A percentile compares a stretch with the other conserved stretches of the same genome.
These are phyloP conservation scores for Bombus fervidus DNA, from an alignment of 1,140 invertebrate species.

Conservation along the genomic window DNA sequence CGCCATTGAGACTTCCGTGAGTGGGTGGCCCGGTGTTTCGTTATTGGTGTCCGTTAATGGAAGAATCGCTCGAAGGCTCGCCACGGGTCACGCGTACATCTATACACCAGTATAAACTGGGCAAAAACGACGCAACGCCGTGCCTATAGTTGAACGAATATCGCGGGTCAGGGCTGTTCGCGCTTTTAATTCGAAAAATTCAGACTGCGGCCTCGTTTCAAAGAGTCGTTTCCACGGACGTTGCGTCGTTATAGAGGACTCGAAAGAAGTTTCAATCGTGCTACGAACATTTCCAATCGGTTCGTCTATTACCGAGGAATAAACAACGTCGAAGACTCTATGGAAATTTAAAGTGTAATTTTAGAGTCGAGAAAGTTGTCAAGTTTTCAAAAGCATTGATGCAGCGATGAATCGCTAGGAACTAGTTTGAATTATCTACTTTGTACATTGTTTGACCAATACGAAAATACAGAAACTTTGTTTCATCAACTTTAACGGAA, in stretches of 20 bases:
- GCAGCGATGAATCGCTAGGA: no score
- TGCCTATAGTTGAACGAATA: neutral
- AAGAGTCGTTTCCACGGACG: no score
- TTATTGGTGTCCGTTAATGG: constrained; percentile 12
- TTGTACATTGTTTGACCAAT: no score
- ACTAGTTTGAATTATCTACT: no score
- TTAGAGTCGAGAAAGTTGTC: no score
- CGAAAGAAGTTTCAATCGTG: neutral
- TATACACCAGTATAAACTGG: no score
- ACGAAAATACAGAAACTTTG: no score
- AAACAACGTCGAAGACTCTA: neutral
- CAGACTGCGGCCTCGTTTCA: neutral
- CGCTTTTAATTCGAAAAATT: neutral
- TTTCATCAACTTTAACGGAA: no score
- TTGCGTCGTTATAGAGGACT: no score
- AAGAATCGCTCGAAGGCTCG: neutral
- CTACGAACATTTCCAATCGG: neutral
- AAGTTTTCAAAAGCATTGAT: no score
- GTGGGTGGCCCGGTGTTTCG: neutral
- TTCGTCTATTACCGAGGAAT: neutral
- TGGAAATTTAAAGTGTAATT: no score
- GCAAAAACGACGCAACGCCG: neutral
- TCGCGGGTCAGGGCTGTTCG: neutral
- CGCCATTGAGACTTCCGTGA: neutral
- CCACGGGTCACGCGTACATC: neutral